A percentile compares a stretch with the other conserved stretches of the same genome.
Conservation (phyloP, 2,888 invertebrate genomes). For the Rhodophaea formosa region DNA sequence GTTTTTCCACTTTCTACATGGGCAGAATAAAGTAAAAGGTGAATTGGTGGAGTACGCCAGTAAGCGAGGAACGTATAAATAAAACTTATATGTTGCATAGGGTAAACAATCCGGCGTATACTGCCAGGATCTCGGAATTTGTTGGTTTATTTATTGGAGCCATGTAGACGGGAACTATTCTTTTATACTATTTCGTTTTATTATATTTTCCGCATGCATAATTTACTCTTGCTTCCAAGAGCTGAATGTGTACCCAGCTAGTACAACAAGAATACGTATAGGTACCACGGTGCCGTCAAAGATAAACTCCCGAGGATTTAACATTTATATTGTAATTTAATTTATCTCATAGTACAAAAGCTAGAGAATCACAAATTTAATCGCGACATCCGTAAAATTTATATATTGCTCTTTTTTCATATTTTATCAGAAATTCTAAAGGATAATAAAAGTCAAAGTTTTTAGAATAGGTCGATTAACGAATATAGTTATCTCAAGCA, state of each 20-base stretch:
- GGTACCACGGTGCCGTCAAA: too few relatives aligned
- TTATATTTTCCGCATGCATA: constrained; percentile 13
- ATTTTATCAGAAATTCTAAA: too few relatives aligned
- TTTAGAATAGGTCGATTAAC: too few relatives aligned
- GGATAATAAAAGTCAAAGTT: too few relatives aligned
- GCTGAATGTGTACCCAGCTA: background rate
- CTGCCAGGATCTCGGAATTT: constrained; percentile 12
- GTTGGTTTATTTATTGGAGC: constrained; percentile 20
- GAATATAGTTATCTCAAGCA: too few relatives aligned
- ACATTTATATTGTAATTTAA: too few relatives aligned
- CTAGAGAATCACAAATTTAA: too few relatives aligned
- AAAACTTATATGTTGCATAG: constrained; percentile 25
- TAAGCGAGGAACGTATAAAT: constrained; percentile 52
- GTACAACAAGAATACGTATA: too few relatives aligned
- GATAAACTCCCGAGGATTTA: too few relatives aligned
- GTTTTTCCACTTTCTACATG: constrained; percentile 67
- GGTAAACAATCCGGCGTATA: constrained; percentile 19
- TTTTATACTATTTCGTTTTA: constrained; percentile 15
- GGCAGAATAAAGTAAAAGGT: constrained; percentile 65
- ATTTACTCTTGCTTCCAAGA: background rate
- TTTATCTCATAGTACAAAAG: too few relatives aligned
- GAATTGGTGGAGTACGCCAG: constrained; percentile 48
- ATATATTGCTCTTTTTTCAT: too few relatives aligned
- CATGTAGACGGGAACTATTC: constrained; percentile 15
- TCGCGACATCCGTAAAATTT: too few relatives aligned